Evolutionary conservation across 2,888 invertebrate species (phyloP), one percentile per base, ranked within the genome.

Genomic region (Himalopsyche anomala): DNA sequence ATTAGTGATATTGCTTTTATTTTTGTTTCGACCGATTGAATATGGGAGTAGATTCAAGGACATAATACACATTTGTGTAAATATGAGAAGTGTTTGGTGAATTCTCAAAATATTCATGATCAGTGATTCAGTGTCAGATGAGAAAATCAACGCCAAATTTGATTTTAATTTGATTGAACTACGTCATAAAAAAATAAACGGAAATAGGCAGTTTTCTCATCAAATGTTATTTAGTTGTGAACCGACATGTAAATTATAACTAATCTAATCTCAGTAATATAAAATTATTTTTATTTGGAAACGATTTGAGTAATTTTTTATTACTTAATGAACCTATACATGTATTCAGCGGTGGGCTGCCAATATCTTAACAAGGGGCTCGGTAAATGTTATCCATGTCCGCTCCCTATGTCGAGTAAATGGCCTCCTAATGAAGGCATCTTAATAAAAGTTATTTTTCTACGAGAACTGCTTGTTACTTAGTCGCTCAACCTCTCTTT

Each of bases 181-280:
- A 36, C 74, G 3, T 74, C 74, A 74, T 74, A 36, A 74, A 36
- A 69, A 74, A 74, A 36, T 36, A n/a, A 74, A 74, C 74, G 74
- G 74, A 74, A 74, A 74, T 38, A 9, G 38, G 28, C 15, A 74
- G 28, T 74, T 74, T 74, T 74, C 36, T 36, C 36, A 36, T 74
- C 28, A 74, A 69, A 69, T 74, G 15, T 51, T 51, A 74, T 74
- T 74, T 74, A 74, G 15, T 36, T 74, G 36, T 36, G 12, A 74
- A 74, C 74, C 36, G 74, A 38, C 74, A 38, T 74, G 15, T 74
- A 38, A 74, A 74, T 74, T 74, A 74, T 74, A 36, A 38, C 12
- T 15, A 38, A 74, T 74, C 4, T 74, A 36, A 74, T 74, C 36
- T 36, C 11, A 74, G 0, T 6, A 36, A 8, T 28, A 5, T 36